Evolutionary conservation across 2,113 vertebrate genomes (phyloP), one percentile per base, ranked within the genome.

Genomic region (Corvus cornix): DNA sequence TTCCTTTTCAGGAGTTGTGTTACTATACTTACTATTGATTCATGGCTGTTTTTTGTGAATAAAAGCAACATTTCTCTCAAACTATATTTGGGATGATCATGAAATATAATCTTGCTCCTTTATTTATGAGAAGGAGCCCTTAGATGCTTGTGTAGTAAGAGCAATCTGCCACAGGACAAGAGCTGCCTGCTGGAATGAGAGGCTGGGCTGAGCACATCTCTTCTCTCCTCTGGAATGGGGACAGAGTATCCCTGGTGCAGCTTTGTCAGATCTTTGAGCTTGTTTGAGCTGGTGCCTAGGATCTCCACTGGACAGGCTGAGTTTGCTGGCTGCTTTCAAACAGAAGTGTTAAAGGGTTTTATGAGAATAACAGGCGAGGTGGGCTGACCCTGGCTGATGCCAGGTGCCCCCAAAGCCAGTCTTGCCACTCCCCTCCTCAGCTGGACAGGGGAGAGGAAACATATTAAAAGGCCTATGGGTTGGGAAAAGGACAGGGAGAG

Each of bases 51-150:
- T 77, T 89, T 62, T 94, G 44, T 74, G 76, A 95, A 76, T 76
- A 92, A 95, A 89, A 91, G 30, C 48, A 89, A 17, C 2, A 3
- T 76, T 90, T 90, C 28, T 79, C 72, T 87, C 82, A 80, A 58
- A 68, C 33, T 83, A 9, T 56, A 73, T 93, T 81, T 89, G 39
- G 23, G n/a, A 48, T 46, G 55, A 85, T 89, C 11, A 84, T 66
- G 39, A 80, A 41, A 84, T 95, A 76, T 63, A 80, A 91, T 80
- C 74, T 89, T 87, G 31, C 48, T 64, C 28, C 64, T 21, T 43
- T 84, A 15, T 55, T 83, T 37, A 33, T 49, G n/a, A 23, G 53
- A 95, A 90, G 43, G 52, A 66, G 18, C 16, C 44, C 53, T 89
- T 78, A 69, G 59, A 90, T 68, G 30, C n/a, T 70, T 30, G 6